phyloP scores from a whole-genome alignment of 2,113 vertebrate species.

The Cryptomyrus ogoouensis region DNA sequence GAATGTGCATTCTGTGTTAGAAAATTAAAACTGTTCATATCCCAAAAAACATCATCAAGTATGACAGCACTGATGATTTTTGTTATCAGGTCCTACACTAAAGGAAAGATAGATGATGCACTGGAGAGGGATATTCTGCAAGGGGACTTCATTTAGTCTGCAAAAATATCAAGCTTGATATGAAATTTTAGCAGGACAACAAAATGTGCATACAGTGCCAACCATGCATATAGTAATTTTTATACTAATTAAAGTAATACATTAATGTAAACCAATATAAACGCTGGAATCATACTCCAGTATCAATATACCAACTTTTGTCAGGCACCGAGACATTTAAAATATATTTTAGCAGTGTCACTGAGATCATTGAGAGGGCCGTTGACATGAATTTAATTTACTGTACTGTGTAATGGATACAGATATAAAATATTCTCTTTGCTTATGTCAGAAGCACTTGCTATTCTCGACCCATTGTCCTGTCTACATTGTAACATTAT shows the following conservation, averaged over 20 bases:
- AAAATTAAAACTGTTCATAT: background rate
- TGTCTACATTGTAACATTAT: background rate
- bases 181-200: background rate
- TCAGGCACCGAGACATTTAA: background rate
- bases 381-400: background rate
- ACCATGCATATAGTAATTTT: background rate
- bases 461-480: background rate
- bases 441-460: background rate
- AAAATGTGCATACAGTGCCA: background rate
- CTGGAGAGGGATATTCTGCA: background rate
- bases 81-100: background rate
- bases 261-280: background rate
- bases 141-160: background rate
- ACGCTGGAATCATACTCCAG: background rate
- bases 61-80: background rate
- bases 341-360: background rate
- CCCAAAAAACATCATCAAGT: background rate
- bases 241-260: background rate
- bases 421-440: background rate
- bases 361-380: background rate
- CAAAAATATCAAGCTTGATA: background rate
- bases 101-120: background rate
- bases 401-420: background rate
- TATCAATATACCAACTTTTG: background rate
- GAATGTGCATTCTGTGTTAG: background rate